A percentile compares a stretch with the other conserved stretches of the same genome.
Evolutionary conservation across 2,888 invertebrate genomes (phyloP).

Genomic region (Hoplodrina ambigua): DNA sequence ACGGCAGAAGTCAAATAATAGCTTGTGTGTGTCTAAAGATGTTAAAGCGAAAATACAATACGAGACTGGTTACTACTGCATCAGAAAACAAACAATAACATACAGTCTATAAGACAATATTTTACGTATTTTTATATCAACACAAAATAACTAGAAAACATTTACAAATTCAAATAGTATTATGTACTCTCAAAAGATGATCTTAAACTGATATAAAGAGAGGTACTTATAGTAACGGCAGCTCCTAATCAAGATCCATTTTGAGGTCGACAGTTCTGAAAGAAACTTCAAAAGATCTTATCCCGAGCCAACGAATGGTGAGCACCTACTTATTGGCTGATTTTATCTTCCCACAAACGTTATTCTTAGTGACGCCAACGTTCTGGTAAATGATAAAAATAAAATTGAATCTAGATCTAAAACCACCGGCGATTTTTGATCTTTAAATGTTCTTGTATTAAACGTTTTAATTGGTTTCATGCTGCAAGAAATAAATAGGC

Average conservation of each 20-base stretch:
- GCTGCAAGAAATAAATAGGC: not conserved
- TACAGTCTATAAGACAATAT: slow-evolving; percentile 5
- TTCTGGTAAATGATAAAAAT: slow-evolving; percentile 33
- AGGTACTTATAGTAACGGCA: slow-evolving; percentile 61
- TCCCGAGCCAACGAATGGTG: slow-evolving; percentile 38
- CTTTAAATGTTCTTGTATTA: not conserved
- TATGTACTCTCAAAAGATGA: slow-evolving; percentile 25
- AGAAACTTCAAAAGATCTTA: slow-evolving; percentile 58
- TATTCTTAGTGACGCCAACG: slow-evolving; percentile 37
- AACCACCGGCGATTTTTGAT: not conserved
- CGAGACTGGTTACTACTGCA: not conserved
- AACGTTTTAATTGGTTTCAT: not conserved
- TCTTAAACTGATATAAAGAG: slow-evolving; percentile 49
- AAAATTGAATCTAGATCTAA: slow-evolving; percentile 21
- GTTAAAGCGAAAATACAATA: not conserved
- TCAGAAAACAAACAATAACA: not conserved
- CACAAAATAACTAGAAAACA: not conserved
- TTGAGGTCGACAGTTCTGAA: slow-evolving; percentile 64
- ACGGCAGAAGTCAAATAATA: not conserved
- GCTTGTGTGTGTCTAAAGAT: not conserved
- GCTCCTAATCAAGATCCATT: slow-evolving; percentile 63
- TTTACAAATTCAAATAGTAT: slow-evolving; percentile 13
- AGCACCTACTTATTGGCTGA: slow-evolving; percentile 53
- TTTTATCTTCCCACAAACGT: slow-evolving; percentile 44
- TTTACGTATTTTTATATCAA: not conserved